Evolutionary conservation across 2,113 vertebrate species (phyloP).

Genomic region (Hepsetus odoe): DNA sequence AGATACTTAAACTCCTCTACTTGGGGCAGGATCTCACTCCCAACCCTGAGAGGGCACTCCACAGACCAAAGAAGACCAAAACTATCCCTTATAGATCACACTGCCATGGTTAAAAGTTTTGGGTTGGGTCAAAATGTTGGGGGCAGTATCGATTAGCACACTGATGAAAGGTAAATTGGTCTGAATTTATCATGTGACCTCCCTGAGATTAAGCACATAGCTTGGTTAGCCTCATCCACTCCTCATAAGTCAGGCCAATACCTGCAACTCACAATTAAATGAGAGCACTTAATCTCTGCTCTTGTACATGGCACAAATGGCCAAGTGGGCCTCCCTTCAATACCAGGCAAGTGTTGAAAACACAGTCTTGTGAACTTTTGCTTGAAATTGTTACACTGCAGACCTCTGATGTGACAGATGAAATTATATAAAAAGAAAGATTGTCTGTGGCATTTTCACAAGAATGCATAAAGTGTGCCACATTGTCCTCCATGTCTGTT

Average conservation of each 20-base stretch:
- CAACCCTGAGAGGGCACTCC: no score
- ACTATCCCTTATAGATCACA: neutral
- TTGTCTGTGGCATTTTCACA: neutral
- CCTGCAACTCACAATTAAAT: conserved; percentile 24
- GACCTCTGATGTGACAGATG: neutral
- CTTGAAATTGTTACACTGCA: neutral
- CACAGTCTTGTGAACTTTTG: neutral
- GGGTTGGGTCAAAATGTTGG: conserved; percentile 77
- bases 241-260: conserved; percentile 70
- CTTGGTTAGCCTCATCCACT: conserved; percentile 74
- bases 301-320: neutral
- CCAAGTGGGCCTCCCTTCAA: neutral
- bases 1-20: no score
- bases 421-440: neutral
- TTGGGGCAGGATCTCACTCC: no score
- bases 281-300: conserved; percentile 13
- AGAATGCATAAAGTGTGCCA: neutral
- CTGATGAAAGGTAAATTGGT: conserved; percentile 79
- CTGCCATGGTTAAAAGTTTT: conserved; percentile 19
- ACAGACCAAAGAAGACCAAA: conserved; percentile 11
- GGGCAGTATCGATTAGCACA: conserved; percentile 67
- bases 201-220: conserved; percentile 88
- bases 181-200: conserved; percentile 90
- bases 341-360: neutral
- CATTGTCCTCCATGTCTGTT: neutral